Evolutionary conservation across 1,140 invertebrate species (phyloP).

Genomic region (Mya arenaria): DNA sequence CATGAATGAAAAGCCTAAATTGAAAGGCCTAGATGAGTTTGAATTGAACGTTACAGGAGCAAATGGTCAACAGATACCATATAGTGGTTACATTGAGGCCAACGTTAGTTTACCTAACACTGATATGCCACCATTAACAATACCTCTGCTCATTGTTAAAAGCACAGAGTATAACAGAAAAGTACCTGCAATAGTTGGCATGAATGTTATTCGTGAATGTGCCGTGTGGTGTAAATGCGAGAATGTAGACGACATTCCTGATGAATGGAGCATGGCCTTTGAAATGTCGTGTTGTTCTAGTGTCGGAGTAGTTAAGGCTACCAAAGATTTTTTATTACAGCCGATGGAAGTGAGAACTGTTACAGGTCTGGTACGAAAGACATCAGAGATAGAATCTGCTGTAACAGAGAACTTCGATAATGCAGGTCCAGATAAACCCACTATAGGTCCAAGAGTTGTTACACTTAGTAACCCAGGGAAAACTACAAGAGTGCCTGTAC

Average conservation of each 20-base stretch:
- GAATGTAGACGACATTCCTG: too few species aligned
- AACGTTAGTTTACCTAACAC: slow-evolving; percentile 14
- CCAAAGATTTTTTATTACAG: neutral
- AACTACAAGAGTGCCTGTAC: slow-evolving; percentile 30
- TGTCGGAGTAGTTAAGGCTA: slow-evolving; percentile 11
- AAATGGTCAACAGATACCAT: slow-evolving; percentile 22
- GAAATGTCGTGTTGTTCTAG: too few species aligned
- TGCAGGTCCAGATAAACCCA: neutral
- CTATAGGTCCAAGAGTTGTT: slow-evolving; percentile 53
- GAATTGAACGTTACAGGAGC: slow-evolving; percentile 26
- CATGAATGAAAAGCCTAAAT: too few species aligned
- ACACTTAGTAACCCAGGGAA: neutral
- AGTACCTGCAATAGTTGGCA: slow-evolving; percentile 47
- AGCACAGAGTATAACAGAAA: slow-evolving; percentile 26
- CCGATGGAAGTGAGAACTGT: neutral
- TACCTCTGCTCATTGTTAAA: slow-evolving; percentile 11
- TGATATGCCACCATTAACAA: neutral
- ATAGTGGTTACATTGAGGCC: slow-evolving; percentile 45
- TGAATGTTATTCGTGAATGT: slow-evolving; percentile 52
- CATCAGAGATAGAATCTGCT: neutral
- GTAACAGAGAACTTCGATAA: neutral
- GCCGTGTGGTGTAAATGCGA: too few species aligned
- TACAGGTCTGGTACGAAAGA: slow-evolving; percentile 2
- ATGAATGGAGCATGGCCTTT: too few species aligned
- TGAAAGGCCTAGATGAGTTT: slow-evolving; percentile 34